phyloP scores from a whole-genome alignment of 1,140 invertebrate species.

The Zaprionus africanus region DNA sequence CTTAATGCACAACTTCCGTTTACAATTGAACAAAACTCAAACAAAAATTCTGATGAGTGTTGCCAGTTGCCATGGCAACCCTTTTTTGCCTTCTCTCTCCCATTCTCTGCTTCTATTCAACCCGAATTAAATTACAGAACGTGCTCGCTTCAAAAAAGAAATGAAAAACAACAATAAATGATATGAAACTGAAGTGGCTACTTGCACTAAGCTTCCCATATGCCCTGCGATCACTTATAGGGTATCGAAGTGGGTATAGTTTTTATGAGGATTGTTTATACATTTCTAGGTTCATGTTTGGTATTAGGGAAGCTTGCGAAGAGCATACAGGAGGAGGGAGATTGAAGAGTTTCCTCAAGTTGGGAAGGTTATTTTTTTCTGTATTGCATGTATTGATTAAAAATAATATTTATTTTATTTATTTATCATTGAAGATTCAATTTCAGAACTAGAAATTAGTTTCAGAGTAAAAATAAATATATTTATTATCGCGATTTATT shows the following conservation, averaged over 20 bases:
- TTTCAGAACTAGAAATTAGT: too few relatives aligned
- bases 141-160: conserved; percentile 52
- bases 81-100: conserved; percentile 35
- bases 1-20: conserved; percentile 82
- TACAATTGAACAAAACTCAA: conserved; percentile 60
- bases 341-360: too few relatives aligned
- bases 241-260: not conserved
- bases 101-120: conserved; percentile 30
- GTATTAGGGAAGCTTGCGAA: not conserved
- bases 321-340: not conserved
- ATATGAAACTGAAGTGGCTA: conserved; percentile 16
- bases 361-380: too few relatives aligned
- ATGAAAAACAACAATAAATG: conserved; percentile 31
- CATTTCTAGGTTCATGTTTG: not conserved
- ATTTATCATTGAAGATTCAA: too few relatives aligned
- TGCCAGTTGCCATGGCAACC: conserved; percentile 24
- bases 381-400: not conserved
- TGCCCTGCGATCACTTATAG: conserved; percentile 13
- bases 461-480: too few relatives aligned
- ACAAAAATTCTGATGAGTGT: conserved; percentile 67
- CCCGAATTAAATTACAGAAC: conserved; percentile 80
- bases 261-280: not conserved
- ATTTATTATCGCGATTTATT: too few relatives aligned
- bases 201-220: not conserved
- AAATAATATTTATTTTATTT: not conserved